A percentile compares a stretch with the other conserved stretches of the same genome.
Conservation (phyloP, 2,113 vertebrate species). For the Lonchura striata region DNA sequence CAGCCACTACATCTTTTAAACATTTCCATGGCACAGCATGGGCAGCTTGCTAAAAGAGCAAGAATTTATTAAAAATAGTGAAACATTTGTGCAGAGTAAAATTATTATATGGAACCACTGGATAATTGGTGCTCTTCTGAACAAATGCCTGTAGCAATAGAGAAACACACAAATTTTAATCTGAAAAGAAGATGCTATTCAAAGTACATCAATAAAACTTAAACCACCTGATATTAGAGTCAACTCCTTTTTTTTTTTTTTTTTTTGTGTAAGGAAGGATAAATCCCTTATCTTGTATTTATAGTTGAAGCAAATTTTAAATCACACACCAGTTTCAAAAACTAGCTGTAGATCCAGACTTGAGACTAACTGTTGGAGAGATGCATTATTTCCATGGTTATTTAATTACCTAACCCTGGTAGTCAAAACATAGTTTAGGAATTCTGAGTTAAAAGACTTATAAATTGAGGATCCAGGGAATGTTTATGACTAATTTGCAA, state of each 20-base stretch:
- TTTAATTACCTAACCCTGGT: background rate
- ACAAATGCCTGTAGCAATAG: background rate
- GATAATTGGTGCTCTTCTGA: background rate
- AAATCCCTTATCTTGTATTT: background rate
- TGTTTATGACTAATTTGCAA: background rate
- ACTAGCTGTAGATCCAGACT: background rate
- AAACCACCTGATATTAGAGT: background rate
- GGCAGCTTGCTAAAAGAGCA: background rate
- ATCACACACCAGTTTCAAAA: background rate
- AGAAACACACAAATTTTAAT: background rate
- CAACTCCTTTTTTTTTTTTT: background rate
- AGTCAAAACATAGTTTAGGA: background rate
- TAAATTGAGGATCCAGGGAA: rapidly evolving
- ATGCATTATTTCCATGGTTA: background rate
- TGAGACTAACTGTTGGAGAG: background rate
- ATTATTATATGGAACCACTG: background rate
- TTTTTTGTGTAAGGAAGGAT: background rate
- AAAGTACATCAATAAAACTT: background rate
- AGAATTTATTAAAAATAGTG: background rate
- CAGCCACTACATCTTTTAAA: background rate
- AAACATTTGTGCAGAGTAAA: background rate
- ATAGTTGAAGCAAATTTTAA: background rate
- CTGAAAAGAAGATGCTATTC: background rate
- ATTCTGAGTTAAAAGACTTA: background rate
- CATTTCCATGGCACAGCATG: background rate